Percentiles rank a stretch among this genome's conserved stretches.
These are phyloP conservation scores for Hestina assimilis DNA, from an alignment of 1,140 invertebrate species.

Conservation along the genomic window DNA sequence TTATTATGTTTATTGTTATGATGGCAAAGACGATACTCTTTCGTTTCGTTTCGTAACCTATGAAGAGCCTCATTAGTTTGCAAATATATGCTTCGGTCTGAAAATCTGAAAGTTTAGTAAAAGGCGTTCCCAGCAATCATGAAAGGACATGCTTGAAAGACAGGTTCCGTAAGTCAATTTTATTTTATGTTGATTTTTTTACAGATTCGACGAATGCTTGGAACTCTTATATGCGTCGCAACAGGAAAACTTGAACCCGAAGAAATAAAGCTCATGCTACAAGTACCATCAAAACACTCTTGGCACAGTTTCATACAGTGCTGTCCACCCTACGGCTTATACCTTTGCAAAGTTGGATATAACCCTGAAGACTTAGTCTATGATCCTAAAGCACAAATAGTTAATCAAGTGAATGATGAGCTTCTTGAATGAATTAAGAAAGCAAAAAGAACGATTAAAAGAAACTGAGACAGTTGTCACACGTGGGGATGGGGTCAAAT, in stretches of 20 bases:
- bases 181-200: conserved; percentile 17
- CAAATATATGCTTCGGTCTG: too few species aligned
- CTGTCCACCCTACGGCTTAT: conserved; percentile 83
- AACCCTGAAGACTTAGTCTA: conserved; percentile 77
- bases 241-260: conserved; percentile 78
- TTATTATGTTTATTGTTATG: too few species aligned
- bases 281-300: conserved; percentile 84
- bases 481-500: conserved; percentile 79
- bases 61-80: too few species aligned
- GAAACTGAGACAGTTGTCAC: conserved; percentile 83
- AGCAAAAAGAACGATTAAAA: conserved; percentile 79
- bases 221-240: conserved; percentile 80
- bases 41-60: too few species aligned
- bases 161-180: too few species aligned
- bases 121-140: too few species aligned
- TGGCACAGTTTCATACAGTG: conserved; percentile 78
- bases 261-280: conserved; percentile 85
- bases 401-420: conserved; percentile 72
- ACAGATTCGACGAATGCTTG: conserved; percentile 87
- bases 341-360: conserved; percentile 84
- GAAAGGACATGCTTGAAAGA: too few species aligned
- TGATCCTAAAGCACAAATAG: conserved; percentile 19
- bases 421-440: conserved; percentile 80
- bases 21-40: too few species aligned
- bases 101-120: too few species aligned